Conservation (phyloP, 2,797 vertebrate genomes). For the Huso huso region DNA sequence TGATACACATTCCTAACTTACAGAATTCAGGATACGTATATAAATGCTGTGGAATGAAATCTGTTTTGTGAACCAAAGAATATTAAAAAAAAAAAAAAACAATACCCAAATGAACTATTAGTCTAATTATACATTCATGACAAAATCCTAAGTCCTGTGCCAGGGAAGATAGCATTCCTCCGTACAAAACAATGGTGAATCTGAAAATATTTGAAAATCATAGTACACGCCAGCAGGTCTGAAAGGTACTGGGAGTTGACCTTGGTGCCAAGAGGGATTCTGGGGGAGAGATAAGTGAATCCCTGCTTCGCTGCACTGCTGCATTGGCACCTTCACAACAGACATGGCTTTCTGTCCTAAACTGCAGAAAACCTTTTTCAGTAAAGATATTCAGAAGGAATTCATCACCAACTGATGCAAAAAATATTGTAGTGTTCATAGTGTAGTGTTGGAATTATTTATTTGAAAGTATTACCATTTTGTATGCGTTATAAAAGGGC, state of each 20-base stretch:
- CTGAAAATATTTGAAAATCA: constrained; percentile 9
- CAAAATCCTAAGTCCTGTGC: not conserved
- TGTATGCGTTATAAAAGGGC: too few relatives aligned
- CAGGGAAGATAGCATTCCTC: constrained; percentile 8
- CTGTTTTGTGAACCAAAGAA: not conserved
- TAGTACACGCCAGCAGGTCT: constrained; percentile 10
- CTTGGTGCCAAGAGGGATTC: constrained; percentile 24
- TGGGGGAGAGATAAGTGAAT: constrained; percentile 23
- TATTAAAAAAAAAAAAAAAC: not conserved
- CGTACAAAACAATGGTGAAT: constrained; percentile 5
- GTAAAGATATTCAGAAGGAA: too few relatives aligned
- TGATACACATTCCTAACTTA: too few relatives aligned
- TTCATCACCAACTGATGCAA: too few relatives aligned
- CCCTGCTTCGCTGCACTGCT: not conserved
- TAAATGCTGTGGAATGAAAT: constrained; percentile 7
- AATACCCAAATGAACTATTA: not conserved
- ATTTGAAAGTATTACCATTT: too few relatives aligned
- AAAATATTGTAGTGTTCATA: too few relatives aligned
- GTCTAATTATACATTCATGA: constrained; percentile 11
- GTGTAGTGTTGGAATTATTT: too few relatives aligned
- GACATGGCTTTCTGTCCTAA: not conserved
- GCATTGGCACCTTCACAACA: constrained; percentile 26
- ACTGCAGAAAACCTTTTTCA: not conserved
- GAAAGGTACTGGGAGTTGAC: constrained; percentile 24
- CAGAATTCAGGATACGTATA: too few relatives aligned